Evolutionary conservation across 2,797 vertebrate species (phyloP).

Genomic region (Champsocephalus esox): DNA sequence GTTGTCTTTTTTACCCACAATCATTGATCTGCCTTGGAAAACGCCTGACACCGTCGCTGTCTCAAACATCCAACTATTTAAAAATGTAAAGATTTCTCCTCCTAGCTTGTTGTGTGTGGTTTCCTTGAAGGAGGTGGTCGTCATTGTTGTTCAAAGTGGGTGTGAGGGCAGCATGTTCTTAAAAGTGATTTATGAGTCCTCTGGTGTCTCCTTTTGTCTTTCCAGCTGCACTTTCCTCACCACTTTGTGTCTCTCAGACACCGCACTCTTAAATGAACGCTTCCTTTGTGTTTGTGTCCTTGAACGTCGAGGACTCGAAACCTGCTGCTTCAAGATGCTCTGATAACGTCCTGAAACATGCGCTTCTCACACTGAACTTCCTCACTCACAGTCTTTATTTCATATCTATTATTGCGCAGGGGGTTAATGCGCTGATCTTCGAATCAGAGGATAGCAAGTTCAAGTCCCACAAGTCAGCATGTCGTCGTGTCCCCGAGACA

Average conservation of each 20-base stretch:
- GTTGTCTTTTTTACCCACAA: background rate
- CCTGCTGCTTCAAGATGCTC: constrained; percentile 1
- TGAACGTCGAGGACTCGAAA: constrained; percentile 34
- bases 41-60: background rate
- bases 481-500: too few species aligned
- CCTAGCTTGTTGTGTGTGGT: constrained; percentile 47
- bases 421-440: too few species aligned
- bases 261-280: constrained; percentile 43
- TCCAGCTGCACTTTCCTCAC: constrained; percentile 59
- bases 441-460: too few species aligned
- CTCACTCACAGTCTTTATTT: background rate
- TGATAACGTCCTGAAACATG: constrained; percentile 18
- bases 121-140: constrained; percentile 54
- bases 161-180: constrained; percentile 53
- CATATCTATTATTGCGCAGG: background rate
- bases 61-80: constrained; percentile 37
- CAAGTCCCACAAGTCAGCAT: too few species aligned
- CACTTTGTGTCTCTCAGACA: constrained; percentile 56
- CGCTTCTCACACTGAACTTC: background rate
- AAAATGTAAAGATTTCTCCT: constrained; percentile 8
- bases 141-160: constrained; percentile 52
- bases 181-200: constrained; percentile 69
- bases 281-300: constrained; percentile 62
- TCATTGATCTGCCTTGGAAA: background rate
- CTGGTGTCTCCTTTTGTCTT: constrained; percentile 65